Evolutionary conservation across 2,113 vertebrate species (phyloP), one percentile per base, ranked within the genome.

Genomic region (Prunella himalayana): DNA sequence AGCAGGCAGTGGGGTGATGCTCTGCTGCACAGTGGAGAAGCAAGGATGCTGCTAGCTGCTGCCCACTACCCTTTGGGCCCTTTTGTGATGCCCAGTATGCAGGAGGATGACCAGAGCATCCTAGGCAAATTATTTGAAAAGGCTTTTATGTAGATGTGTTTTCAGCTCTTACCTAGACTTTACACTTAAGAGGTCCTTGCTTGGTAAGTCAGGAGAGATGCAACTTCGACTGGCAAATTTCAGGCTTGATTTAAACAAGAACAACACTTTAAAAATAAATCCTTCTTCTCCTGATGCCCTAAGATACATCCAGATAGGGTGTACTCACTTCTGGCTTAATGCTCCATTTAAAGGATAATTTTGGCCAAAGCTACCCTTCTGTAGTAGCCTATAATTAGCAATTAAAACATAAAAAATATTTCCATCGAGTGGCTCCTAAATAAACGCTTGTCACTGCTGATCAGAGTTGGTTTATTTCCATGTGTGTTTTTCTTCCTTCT

Each of bases 361-460:
- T 95, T 72, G 88, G 95, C 92, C 75, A 86, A 96, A 91, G 76
- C 73, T 91, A 72, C 73, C 77, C 79, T 94, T 93, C 92, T 92
- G 44, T 73, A 86, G 92, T 92, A 95, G 83, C 94, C 96, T 91
- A 35, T 96, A 97, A 98, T 98, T 98, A 98, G 98, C 97, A 97
- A 98, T 98, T 98, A 97, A 98, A 98, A 89, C 95, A 95, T 97
- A 82, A 97, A 98, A 98, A 98, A 97, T 96, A 94, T 92, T 98
- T 98, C 93, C 75, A 92, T 96, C 76, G 5, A 94, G 93, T 95
- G 95, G 94, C 97, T 97, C 97, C 95, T 98, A 97, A 98, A 98
- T 98, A 98, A 98, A 97, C 96, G 97, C 98, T 97, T 97, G 97
- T 98, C 97, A 96, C 96, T 96, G 93, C 92, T 97, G 96, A 97